Percentiles rank a stretch among this genome's conserved stretches.
Evolutionary conservation across 2,888 invertebrate genomes (phyloP).

Genomic region (Plebejus melissa): DNA sequence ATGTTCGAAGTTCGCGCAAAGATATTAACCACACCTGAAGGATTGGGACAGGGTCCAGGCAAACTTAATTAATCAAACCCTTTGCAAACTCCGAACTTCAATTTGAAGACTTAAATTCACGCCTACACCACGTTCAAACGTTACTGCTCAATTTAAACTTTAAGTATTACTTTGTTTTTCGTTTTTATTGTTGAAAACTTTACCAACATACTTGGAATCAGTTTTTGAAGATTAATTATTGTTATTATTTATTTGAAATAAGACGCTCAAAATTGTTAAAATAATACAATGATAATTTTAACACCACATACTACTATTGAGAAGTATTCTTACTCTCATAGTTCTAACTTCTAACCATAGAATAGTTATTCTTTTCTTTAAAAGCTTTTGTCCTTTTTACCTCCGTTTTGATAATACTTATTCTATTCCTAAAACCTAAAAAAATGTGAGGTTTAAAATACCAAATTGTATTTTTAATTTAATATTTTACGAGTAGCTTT

Average conservation of each 20-base stretch:
- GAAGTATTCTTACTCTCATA: no score
- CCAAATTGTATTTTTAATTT: not conserved
- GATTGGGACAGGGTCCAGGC: slow-evolving; percentile 33
- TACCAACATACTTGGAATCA: not conserved
- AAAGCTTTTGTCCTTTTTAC: no score
- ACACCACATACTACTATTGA: no score
- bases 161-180: slow-evolving; percentile 24
- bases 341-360: no score
- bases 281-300: no score
- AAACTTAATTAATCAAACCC: slow-evolving; percentile 35
- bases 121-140: slow-evolving; percentile 35
- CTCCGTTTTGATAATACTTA: no score
- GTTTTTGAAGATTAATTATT: no score
- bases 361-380: no score
- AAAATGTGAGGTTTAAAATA: not conserved
- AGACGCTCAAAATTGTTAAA: no score
- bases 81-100: slow-evolving; percentile 31
- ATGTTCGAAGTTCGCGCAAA: not conserved
- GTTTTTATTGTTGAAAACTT: not conserved
- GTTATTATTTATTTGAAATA: no score
- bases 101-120: slow-evolving; percentile 36
- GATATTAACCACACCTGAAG: slow-evolving; percentile 30
- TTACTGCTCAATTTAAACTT: slow-evolving; percentile 29
- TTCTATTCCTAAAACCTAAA: no score
- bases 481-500: slow-evolving; percentile 17